phyloP scores from a whole-genome alignment of 2,888 invertebrate species.

The Agriopis aurantiaria region DNA sequence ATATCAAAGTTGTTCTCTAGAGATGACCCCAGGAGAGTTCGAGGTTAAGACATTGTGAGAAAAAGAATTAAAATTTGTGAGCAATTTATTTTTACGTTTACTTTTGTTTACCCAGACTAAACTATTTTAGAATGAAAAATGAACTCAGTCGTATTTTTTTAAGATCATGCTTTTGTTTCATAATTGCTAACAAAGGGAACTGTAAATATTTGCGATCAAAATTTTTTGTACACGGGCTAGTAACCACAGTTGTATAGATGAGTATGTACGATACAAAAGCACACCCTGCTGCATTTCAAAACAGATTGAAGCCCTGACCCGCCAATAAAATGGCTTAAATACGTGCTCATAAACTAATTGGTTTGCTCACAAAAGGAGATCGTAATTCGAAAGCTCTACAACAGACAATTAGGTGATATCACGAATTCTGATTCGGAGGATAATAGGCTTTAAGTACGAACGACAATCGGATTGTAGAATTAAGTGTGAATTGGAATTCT shows the following conservation, averaged over 20 bases:
- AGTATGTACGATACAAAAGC: not conserved
- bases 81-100: not conserved
- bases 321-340: conserved; percentile 21
- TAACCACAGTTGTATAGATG: not conserved
- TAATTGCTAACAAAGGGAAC: not conserved
- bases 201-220: not conserved
- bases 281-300: conserved; percentile 52
- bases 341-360: conserved; percentile 38
- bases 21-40: not conserved
- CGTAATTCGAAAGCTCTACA: conserved; percentile 36
- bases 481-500: conserved; percentile 31
- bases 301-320: conserved; percentile 41
- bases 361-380: conserved; percentile 32
- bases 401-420: conserved; percentile 37
- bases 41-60: not conserved
- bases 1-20: not conserved
- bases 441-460: conserved; percentile 34
- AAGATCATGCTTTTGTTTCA: not conserved
- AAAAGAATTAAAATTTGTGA: conserved; percentile 1
- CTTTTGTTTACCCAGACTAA: not conserved
- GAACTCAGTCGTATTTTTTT: not conserved
- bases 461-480: conserved; percentile 28
- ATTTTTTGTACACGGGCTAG: not conserved
- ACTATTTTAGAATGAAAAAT: conserved; percentile 5
- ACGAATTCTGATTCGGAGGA: conserved; percentile 29